Percentiles rank a stretch among this genome's conserved stretches.
Conservation (phyloP, 1,140 invertebrate species). For the Drosophila albomicans region DNA sequence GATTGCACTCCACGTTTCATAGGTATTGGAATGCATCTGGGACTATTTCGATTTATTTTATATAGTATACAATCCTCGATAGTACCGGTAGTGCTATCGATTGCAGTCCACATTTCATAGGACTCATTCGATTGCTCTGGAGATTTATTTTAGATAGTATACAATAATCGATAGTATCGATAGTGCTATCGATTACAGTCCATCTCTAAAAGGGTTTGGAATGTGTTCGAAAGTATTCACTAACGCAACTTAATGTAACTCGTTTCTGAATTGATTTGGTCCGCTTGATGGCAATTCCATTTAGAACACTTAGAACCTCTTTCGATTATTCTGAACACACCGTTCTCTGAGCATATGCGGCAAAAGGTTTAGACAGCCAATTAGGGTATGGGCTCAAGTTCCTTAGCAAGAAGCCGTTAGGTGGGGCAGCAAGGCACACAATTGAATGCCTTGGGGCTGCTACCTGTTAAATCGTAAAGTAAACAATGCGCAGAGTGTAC, state of each 20-base stretch:
- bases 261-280: background rate
- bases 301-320: constrained; percentile 32
- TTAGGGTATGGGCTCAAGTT: constrained; percentile 43
- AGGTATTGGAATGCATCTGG: no score
- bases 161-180: no score
- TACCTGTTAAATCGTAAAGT: constrained; percentile 74
- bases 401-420: constrained; percentile 27
- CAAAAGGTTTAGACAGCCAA: constrained; percentile 40
- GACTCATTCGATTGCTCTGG: no score
- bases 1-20: no score
- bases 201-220: background rate
- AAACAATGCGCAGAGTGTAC: constrained; percentile 65
- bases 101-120: no score
- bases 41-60: no score
- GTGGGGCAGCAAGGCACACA: constrained; percentile 13
- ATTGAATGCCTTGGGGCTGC: constrained; percentile 34
- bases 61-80: no score
- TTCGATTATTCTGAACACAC: constrained; percentile 19
- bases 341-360: background rate
- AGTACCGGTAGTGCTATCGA: no score
- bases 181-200: no score
- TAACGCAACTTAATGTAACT: background rate
- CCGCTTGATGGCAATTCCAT: constrained; percentile 25
- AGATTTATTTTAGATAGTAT: no score
- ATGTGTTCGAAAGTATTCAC: background rate